Evolutionary conservation across 2,797 vertebrate genomes (phyloP).

Genomic region (Chaetophractus vellerosus): DNA sequence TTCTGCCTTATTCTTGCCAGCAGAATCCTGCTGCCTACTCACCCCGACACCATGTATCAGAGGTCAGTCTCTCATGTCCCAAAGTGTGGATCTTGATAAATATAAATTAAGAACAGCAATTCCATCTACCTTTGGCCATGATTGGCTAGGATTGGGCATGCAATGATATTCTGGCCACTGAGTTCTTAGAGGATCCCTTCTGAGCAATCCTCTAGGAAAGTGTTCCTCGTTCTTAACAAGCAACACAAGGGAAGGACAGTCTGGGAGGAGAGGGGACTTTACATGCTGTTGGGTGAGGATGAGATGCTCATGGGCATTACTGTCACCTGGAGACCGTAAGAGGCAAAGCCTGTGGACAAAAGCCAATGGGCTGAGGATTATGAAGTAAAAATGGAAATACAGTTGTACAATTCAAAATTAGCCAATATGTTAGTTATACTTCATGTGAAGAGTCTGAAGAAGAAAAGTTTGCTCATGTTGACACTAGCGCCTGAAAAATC

Average conservation of each 20-base stretch:
- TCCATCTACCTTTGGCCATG: no score
- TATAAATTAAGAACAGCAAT: no score
- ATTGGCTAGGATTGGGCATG: no score
- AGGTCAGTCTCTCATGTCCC: no score
- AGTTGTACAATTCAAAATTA: not conserved
- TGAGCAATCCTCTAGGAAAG: not conserved
- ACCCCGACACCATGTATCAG: no score
- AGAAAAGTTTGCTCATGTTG: constrained; percentile 12
- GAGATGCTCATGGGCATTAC: fast-evolving
- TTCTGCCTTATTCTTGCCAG: not conserved
- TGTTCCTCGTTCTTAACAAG: not conserved
- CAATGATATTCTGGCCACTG: no score
- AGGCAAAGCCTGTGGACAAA: not conserved
- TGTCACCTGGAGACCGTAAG: not conserved
- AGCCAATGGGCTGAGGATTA: not conserved
- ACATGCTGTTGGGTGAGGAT: not conserved
- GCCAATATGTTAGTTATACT: not conserved
- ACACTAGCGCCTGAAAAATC: not conserved
- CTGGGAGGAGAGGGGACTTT: not conserved
- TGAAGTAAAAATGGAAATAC: not conserved
- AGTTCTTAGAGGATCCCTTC: not conserved
- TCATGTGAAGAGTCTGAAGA: not conserved
- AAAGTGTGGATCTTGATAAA: no score
- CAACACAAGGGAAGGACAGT: not conserved
- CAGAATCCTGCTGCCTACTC: no score